Conservation (phyloP, 2,797 vertebrate species). For the Lycodopsis pacificus region DNA sequence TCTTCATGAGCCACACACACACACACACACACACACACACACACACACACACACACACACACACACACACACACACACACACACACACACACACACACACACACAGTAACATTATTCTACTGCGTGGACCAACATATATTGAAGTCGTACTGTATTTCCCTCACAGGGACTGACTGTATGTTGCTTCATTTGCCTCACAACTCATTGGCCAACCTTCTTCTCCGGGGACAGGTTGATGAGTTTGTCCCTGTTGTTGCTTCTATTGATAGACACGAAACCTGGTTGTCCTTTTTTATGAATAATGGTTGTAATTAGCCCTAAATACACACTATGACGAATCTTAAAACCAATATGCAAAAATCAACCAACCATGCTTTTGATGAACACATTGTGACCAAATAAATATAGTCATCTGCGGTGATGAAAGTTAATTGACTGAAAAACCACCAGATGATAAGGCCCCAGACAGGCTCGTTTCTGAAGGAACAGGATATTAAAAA, state of each 20-base stretch:
- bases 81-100: neutral
- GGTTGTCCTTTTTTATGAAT: constrained; percentile 48
- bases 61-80: constrained; percentile 1
- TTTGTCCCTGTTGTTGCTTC: constrained; percentile 67
- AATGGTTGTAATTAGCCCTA: constrained; percentile 71
- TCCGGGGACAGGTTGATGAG: constrained; percentile 67
- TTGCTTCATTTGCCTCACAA: constrained; percentile 61
- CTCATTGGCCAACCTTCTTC: constrained; percentile 59
- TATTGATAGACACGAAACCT: constrained; percentile 58
- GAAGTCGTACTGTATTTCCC: constrained; percentile 15
- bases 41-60: neutral
- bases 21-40: neutral
- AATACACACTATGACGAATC: constrained; percentile 73
- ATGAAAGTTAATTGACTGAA: constrained; percentile 81
- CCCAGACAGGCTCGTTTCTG: constrained; percentile 57
- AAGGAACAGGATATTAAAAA: constrained; percentile 70
- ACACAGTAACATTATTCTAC: constrained; percentile 26
- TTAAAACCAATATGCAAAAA: constrained; percentile 75
- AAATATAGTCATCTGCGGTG: constrained; percentile 76
- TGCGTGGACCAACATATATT: constrained; percentile 15
- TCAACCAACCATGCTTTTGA: constrained; percentile 76
- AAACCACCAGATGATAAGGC: constrained; percentile 77
- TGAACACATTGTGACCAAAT: constrained; percentile 79
- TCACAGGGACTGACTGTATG: constrained; percentile 15
- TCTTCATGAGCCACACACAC: constrained; percentile 9